These are phyloP conservation scores for Microctonus hyperodae DNA, from an alignment of 2,888 invertebrate genomes.

Conservation along the genomic window DNA sequence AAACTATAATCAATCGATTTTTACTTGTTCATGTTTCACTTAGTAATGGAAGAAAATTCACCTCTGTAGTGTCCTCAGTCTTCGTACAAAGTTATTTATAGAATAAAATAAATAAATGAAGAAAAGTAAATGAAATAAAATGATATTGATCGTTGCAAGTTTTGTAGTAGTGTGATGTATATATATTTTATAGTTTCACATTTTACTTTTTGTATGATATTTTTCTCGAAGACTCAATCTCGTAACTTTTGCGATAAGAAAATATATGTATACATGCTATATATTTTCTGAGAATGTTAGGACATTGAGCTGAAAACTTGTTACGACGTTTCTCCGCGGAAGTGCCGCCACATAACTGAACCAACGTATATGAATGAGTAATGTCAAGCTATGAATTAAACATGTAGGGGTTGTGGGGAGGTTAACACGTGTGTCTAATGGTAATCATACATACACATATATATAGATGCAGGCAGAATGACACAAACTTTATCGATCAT, in stretches of 20 bases:
- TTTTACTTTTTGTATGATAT: not conserved
- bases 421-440: slow-evolving; percentile 39
- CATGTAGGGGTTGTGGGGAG: slow-evolving; percentile 37
- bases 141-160: not conserved
- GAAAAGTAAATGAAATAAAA: not conserved
- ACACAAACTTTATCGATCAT: slow-evolving; percentile 28
- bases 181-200: not conserved
- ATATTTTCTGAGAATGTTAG: not conserved
- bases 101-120: not conserved
- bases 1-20: slow-evolving; percentile 40
- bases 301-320: slow-evolving; percentile 42
- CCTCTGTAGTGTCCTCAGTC: not conserved
- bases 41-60: slow-evolving; percentile 19
- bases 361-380: slow-evolving; percentile 43
- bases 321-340: slow-evolving; percentile 50
- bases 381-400: slow-evolving; percentile 53
- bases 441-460: slow-evolving; percentile 10
- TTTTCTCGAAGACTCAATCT: not conserved
- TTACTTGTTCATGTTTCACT: slow-evolving; percentile 33
- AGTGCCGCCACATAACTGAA: slow-evolving; percentile 44
- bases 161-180: not conserved
- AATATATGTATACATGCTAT: not conserved
- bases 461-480: slow-evolving; percentile 16
- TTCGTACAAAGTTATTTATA: not conserved
- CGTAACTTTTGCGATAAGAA: slow-evolving; percentile 4